A percentile compares a stretch with the other conserved stretches of the same genome.
These are phyloP conservation scores for Pseudochirops corinnae DNA, from an alignment of 2,797 vertebrate species.

Conservation along the genomic window DNA sequence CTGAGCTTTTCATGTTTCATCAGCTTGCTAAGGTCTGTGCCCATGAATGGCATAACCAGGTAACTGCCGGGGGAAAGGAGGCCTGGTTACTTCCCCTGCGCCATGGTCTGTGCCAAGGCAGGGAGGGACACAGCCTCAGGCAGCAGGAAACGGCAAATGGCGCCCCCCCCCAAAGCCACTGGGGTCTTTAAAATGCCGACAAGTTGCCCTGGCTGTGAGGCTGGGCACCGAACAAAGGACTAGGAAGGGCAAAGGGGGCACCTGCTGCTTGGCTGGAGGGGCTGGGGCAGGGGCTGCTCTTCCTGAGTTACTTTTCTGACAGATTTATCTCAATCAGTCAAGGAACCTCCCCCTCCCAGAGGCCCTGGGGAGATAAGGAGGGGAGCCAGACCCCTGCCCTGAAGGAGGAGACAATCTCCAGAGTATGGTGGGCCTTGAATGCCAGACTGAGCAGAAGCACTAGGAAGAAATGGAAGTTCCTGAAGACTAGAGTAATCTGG, in stretches of 20 bases:
- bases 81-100: neutral
- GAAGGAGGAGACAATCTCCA: neutral
- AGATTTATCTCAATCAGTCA: neutral
- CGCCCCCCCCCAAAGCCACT: no score
- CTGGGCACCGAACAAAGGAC: neutral
- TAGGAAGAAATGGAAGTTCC: neutral
- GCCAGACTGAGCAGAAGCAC: neutral
- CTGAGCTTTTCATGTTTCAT: conserved; percentile 95
- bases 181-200: neutral
- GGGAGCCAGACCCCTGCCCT: neutral
- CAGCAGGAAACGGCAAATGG: fast-evolving
- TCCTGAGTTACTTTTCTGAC: neutral
- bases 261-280: neutral
- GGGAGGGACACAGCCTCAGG: neutral
- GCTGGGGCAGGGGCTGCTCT: neutral
- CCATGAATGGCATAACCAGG: conserved; percentile 98
- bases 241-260: neutral
- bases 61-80: conserved; percentile 86
- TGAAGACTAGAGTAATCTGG: neutral
- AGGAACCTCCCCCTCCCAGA: neutral
- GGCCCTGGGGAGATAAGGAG: neutral
- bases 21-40: conserved; percentile 95
- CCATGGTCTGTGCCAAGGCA: neutral
- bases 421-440: neutral
- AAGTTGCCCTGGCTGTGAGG: fast-evolving